Evolutionary conservation across 1,140 invertebrate genomes (phyloP).

Genomic region (Maniola jurtina): DNA sequence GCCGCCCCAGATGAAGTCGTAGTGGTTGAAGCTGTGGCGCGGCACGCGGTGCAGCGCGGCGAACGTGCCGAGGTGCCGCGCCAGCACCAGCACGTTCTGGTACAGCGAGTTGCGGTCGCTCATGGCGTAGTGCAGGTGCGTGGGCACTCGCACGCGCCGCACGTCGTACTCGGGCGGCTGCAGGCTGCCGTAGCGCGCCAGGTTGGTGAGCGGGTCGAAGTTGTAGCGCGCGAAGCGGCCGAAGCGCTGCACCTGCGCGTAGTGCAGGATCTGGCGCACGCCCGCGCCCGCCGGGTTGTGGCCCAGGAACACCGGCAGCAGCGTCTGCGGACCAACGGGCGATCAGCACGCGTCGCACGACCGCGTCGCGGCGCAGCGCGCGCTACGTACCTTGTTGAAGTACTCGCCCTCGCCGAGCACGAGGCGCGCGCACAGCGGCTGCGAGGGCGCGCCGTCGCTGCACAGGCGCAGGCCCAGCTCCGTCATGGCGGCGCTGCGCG

Average conservation of each 20-base stretch:
- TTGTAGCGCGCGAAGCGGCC: slow-evolving; percentile 25
- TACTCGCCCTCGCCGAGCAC: slow-evolving; percentile 13
- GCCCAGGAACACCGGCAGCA: slow-evolving; percentile 19
- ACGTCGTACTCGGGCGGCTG: slow-evolving; percentile 19
- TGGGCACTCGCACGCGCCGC: slow-evolving; percentile 9
- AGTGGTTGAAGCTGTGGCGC: slow-evolving; percentile 18
- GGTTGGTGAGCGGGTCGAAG: slow-evolving; percentile 11
- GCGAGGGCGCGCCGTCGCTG: not conserved
- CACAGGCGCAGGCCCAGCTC: slow-evolving; percentile 12
- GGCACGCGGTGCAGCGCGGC: not conserved
- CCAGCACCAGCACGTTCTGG: slow-evolving; percentile 12
- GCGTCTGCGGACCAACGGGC: slow-evolving; percentile 7
- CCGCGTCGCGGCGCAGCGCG: no score
- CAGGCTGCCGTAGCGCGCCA: slow-evolving; percentile 14
- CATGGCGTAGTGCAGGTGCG: slow-evolving; percentile 16
- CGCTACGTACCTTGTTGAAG: slow-evolving; percentile 15
- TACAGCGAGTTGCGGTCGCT: slow-evolving; percentile 7
- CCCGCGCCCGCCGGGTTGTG: slow-evolving; percentile 22
- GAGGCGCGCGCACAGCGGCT: slow-evolving; percentile 2
- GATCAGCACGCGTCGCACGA: not conserved
- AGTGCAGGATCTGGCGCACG: slow-evolving; percentile 22
- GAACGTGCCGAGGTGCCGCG: not conserved
- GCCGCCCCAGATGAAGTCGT: slow-evolving; percentile 25
- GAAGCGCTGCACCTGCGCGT: slow-evolving; percentile 26
- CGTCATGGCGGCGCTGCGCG: not conserved